A percentile compares a stretch with the other conserved stretches of the same genome.
Conservation (phyloP, 2,797 vertebrate genomes). For the Diglossa cyanea region DNA sequence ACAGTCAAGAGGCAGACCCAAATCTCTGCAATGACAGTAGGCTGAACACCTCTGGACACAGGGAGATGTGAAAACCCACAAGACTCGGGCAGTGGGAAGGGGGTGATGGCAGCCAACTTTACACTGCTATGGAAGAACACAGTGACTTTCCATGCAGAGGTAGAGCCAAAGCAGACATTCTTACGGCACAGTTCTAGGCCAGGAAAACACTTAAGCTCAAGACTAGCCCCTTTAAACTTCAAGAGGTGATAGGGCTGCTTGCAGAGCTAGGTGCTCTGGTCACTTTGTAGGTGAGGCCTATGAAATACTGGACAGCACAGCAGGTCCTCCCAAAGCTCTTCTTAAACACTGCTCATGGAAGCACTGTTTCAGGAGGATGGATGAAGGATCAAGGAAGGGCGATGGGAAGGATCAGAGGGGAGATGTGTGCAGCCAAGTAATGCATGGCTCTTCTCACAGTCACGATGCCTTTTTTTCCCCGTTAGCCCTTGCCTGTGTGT, state of each 20-base stretch:
- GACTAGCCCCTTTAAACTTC: neutral
- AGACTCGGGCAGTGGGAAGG: accelerated
- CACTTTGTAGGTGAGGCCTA: neutral
- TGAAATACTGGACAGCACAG: neutral
- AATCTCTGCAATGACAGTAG: neutral
- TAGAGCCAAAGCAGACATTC: neutral
- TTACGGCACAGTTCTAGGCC: neutral
- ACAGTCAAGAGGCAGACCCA: accelerated
- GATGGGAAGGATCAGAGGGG: neutral
- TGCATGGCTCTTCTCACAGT: neutral
- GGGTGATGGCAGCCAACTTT: neutral
- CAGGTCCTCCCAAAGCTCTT: neutral
- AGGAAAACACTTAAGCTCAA: neutral
- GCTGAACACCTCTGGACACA: neutral
- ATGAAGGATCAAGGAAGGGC: neutral
- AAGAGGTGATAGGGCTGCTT: neutral
- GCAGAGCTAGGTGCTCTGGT: neutral
- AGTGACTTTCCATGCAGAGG: neutral
- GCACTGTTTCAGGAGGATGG: neutral
- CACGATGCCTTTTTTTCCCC: neutral
- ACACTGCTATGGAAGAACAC: neutral
- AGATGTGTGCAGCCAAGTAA: neutral
- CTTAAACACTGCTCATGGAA: neutral
- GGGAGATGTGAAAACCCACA: accelerated
- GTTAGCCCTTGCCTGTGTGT: accelerated